These are phyloP conservation scores for Thalassophryne amazonica DNA, from an alignment of 2,797 vertebrate genomes.

Conservation along the genomic window DNA sequence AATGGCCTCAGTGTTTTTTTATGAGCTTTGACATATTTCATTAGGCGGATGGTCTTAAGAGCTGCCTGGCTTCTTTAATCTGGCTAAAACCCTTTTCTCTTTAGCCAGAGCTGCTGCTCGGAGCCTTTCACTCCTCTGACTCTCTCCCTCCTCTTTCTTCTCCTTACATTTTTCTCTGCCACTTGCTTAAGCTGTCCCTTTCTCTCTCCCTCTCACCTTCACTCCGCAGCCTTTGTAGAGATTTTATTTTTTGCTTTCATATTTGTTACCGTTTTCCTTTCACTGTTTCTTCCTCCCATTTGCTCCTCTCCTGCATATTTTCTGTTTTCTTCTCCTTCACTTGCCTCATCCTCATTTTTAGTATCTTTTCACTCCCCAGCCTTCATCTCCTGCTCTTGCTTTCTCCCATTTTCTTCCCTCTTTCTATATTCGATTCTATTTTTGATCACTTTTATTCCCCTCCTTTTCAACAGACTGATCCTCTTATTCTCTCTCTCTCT, in stretches of 20 bases:
- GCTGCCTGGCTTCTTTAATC: constrained; percentile 87
- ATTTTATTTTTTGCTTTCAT: constrained; percentile 33
- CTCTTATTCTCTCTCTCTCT: constrained; percentile 8
- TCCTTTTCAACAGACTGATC: constrained; percentile 45
- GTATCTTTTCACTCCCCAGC: constrained; percentile 37
- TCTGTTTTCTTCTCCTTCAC: constrained; percentile 30
- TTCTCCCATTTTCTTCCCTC: neutral
- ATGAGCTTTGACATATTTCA: constrained; percentile 96
- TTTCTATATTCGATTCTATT: constrained; percentile 23
- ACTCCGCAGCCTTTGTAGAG: constrained; percentile 25
- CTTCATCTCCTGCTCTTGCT: constrained; percentile 8
- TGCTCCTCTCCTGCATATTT: constrained; percentile 33
- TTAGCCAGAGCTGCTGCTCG: constrained; percentile 35
- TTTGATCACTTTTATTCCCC: constrained; percentile 24
- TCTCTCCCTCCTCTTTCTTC: constrained; percentile 33
- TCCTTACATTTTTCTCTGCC: constrained; percentile 38
- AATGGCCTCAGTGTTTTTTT: constrained; percentile 87
- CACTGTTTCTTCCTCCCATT: constrained; percentile 16
- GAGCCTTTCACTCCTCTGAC: constrained; percentile 35
- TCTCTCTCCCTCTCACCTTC: neutral
- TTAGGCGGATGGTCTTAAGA: constrained; percentile 94
- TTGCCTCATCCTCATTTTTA: constrained; percentile 36
- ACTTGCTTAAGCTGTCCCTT: constrained; percentile 2
- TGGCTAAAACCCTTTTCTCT: constrained; percentile 81
- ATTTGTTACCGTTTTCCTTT: constrained; percentile 24